Conservation (phyloP, 2,797 vertebrate species). For the Melanotaenia maccullochi region DNA sequence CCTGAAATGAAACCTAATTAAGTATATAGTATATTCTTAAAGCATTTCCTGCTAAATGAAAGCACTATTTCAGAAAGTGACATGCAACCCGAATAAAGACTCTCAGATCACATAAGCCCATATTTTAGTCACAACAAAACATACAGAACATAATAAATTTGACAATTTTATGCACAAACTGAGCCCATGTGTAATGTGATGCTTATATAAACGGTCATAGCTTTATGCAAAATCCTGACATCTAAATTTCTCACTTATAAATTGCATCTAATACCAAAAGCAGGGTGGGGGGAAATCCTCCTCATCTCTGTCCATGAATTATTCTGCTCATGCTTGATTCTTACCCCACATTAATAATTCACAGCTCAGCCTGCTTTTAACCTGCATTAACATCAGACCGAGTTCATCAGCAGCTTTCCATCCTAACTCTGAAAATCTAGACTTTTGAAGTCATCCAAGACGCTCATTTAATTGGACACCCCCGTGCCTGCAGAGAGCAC, state of each 20-base stretch:
- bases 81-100: no score
- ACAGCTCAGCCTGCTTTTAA: constrained; percentile 67
- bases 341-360: constrained; percentile 71
- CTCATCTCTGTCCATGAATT: constrained; percentile 52
- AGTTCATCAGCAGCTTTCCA: constrained; percentile 39
- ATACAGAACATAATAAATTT: no score
- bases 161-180: no score
- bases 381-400: constrained; percentile 58
- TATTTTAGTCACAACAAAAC: no score
- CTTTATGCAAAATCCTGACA: not conserved
- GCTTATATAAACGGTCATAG: no score
- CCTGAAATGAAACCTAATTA: no score
- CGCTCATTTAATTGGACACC: constrained; percentile 42
- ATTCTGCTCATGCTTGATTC: constrained; percentile 55
- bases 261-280: constrained; percentile 11
- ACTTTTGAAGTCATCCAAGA: constrained; percentile 62
- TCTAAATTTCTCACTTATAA: constrained; percentile 2
- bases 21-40: no score
- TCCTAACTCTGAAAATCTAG: constrained; percentile 40
- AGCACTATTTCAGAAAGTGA: no score
- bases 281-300: constrained; percentile 6
- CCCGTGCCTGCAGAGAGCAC: constrained; percentile 36
- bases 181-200: no score
- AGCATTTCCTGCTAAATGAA: no score
- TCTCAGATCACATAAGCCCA: no score